Percentiles rank a stretch among this genome's conserved stretches.
Conservation (phyloP, 1,140 invertebrate species). For the Platyura marginata region DNA sequence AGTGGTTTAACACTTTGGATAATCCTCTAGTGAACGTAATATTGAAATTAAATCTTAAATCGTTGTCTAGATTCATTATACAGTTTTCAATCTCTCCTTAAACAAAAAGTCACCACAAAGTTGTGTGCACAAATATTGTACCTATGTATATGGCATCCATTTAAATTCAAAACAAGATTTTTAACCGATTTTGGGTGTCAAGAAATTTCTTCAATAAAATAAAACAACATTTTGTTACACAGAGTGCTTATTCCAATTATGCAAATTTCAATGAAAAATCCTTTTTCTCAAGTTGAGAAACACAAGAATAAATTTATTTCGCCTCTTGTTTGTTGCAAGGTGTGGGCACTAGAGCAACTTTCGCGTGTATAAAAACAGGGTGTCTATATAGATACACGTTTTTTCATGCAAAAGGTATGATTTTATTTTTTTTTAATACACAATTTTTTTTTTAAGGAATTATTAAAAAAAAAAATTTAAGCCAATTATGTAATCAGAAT, state of each 20-base stretch:
- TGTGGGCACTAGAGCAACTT: neutral
- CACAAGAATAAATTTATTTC: neutral
- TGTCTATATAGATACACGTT: neutral
- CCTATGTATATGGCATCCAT: too few relatives aligned
- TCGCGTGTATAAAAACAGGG: neutral
- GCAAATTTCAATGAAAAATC: neutral
- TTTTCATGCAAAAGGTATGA: neutral
- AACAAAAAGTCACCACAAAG: too few relatives aligned
- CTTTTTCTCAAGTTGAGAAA: neutral
- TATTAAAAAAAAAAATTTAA: neutral
- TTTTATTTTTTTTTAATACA: neutral
- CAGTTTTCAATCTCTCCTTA: too few relatives aligned
- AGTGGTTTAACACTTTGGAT: too few relatives aligned
- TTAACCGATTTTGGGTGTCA: too few relatives aligned
- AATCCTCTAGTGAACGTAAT: too few relatives aligned
- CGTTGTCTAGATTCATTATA: too few relatives aligned
- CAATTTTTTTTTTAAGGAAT: neutral
- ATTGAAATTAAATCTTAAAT: too few relatives aligned
- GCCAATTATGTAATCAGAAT: neutral
- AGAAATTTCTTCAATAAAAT: too few relatives aligned
- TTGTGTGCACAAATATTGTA: too few relatives aligned
- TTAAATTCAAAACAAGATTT: too few relatives aligned
- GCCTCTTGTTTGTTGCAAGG: neutral
- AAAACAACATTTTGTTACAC: too few relatives aligned
- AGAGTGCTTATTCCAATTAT: neutral